A percentile compares a stretch with the other conserved stretches of the same genome.
Evolutionary conservation across 2,888 invertebrate genomes (phyloP).

Genomic region (Eumacrocentrus americanus): DNA sequence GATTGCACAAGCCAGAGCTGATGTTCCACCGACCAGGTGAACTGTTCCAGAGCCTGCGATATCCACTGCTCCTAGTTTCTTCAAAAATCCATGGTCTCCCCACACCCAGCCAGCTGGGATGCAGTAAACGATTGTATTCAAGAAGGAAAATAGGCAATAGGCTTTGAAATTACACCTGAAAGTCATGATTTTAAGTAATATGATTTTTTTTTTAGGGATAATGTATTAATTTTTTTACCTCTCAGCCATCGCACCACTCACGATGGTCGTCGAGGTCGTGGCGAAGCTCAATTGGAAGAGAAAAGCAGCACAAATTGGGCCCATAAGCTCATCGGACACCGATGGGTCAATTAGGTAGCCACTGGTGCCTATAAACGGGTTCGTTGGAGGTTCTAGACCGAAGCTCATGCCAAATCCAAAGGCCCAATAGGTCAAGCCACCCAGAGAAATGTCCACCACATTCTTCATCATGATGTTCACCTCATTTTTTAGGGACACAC

Average conservation of each 20-base stretch:
- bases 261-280: constrained; percentile 89
- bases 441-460: constrained; percentile 89
- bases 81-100: constrained; percentile 87
- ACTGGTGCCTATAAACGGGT: constrained; percentile 83
- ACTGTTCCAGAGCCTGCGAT: constrained; percentile 93
- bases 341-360: constrained; percentile 79
- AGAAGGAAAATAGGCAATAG: constrained; percentile 86
- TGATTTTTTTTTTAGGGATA: background rate
- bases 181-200: constrained; percentile 14
- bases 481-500: constrained; percentile 91
- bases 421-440: constrained; percentile 92
- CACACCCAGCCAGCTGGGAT: constrained; percentile 94
- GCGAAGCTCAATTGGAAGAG: constrained; percentile 90
- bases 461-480: constrained; percentile 99
- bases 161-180: constrained; percentile 86
- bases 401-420: constrained; percentile 94
- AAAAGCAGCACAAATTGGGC: constrained; percentile 85
- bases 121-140: constrained; percentile 90
- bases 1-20: constrained; percentile 76
- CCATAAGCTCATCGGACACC: constrained; percentile 78
- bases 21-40: constrained; percentile 79
- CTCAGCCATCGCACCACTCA: constrained; percentile 94
- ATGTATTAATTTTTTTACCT: constrained; percentile 64
- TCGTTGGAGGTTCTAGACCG: constrained; percentile 75
- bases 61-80: constrained; percentile 84